Base-by-base conservation (phyloP, 2,888 invertebrate species). In the Mythimna impura region DNA sequence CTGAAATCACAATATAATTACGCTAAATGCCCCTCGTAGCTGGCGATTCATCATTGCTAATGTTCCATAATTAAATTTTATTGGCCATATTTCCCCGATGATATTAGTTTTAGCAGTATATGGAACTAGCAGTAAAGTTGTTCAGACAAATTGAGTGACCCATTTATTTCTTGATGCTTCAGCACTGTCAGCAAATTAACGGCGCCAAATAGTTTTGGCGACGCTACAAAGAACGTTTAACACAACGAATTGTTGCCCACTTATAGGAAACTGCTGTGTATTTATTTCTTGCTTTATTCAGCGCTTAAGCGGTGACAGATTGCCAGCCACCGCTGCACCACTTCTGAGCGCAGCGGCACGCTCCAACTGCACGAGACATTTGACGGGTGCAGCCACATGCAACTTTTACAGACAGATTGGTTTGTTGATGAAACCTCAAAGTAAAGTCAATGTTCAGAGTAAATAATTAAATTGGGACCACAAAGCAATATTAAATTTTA, bases 1-100 rank as follows among this genome's bases (percentile, higher is more conserved):
- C 90, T 89, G 89, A 92, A 93, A 94, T 93, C 94, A 93, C 92
- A 92, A 92, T 93, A 94, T 93, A 93, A 94, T 93, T 92, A 92
- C 92, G 89, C 89, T 91, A 93, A 81, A 93, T 91, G 89, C 90
- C 84, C 82, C 77, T 83, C 89, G 88, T 89, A 86, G 86, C 79
- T 81, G 80, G 86, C 90, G 88, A 93, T 93, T 93, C 90, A 91
- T 94, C 93, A 93, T 90, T 88, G 89, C 91, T 92, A 93, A 93
- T 92, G 91, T 90, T 90, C 87, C 82, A 87, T 92, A 93, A 93
- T 94, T 93, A 93, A 94, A 93, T 93, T 93, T 94, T 92, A 93
- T 91, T 89, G 90, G 89, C 87, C 88, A 87, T 89, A 90, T 91
- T 91, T 91, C 84, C 82, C 73, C 77, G 78, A 83, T 86, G 85